Evolutionary conservation across 2,888 invertebrate species (phyloP).

Genomic region (Ennomos erosarius): DNA sequence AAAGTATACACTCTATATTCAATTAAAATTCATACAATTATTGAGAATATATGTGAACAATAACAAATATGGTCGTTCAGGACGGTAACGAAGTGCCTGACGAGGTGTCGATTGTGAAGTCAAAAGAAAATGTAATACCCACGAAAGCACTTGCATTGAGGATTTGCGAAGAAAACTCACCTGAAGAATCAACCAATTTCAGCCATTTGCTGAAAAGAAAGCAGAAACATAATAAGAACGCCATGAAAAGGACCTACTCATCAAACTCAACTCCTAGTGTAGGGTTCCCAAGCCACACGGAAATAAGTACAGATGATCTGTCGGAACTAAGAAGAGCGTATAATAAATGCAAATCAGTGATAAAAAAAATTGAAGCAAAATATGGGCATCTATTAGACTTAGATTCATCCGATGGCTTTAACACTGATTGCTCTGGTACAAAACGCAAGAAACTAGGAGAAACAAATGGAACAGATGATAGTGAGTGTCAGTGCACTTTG

Average conservation of each 20-base stretch:
- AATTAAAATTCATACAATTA: no score
- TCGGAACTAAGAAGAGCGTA: conserved; percentile 66
- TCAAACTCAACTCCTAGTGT: conserved; percentile 16
- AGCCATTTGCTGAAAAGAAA: conserved; percentile 2
- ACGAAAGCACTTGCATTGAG: background rate
- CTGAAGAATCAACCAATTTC: background rate
- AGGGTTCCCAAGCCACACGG: conserved; percentile 24
- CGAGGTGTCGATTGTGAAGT: conserved; percentile 38
- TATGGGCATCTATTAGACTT: conserved; percentile 71
- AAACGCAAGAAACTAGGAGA: conserved; percentile 25
- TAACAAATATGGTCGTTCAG: conserved; percentile 55
- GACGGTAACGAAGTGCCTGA: conserved; percentile 50
- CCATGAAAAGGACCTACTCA: conserved; percentile 27
- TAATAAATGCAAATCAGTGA: conserved; percentile 65
- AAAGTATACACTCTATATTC: no score
- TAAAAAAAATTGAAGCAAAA: conserved; percentile 68
- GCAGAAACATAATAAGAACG: conserved; percentile 28
- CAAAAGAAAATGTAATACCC: background rate
- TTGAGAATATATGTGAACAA: background rate
- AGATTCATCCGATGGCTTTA: conserved; percentile 16
- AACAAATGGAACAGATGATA: conserved; percentile 35
- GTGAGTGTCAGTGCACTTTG: conserved; percentile 57
- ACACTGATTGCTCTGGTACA: conserved; percentile 27
- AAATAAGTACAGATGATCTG: conserved; percentile 60
- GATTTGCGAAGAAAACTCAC: background rate